These are phyloP conservation scores for Equus quagga DNA, from an alignment of 2,113 vertebrate species.

Conservation along the genomic window DNA sequence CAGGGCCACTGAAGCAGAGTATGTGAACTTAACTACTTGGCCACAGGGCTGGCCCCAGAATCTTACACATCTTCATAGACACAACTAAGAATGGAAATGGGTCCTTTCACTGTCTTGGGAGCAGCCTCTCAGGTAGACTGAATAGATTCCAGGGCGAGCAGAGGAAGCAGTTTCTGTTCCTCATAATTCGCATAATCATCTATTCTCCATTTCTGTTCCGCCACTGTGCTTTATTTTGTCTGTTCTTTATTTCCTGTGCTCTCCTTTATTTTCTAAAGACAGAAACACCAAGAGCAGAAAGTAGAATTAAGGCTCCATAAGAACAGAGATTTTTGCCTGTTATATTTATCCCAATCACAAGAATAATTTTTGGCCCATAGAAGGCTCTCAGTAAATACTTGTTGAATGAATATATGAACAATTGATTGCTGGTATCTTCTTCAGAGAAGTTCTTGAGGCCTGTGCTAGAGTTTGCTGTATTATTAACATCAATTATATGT, in stretches of 20 bases:
- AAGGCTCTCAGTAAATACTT: not conserved
- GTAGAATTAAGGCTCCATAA: not conserved
- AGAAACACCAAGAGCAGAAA: not conserved
- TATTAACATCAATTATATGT: not conserved
- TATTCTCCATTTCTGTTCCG: not conserved
- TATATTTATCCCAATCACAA: not conserved
- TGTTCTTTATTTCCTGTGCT: slow-evolving; percentile 19
- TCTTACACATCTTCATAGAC: not conserved
- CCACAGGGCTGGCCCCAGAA: not conserved
- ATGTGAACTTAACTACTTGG: too few relatives aligned
- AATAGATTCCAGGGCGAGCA: not conserved
- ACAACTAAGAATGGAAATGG: not conserved
- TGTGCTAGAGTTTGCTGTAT: not conserved
- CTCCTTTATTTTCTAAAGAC: slow-evolving; percentile 25
- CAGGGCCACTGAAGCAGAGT: too few relatives aligned
- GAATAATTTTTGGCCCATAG: not conserved
- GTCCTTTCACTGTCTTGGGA: not conserved
- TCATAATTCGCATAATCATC: not conserved
- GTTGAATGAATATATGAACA: not conserved
- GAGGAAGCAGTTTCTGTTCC: not conserved
- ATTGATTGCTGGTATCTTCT: not conserved
- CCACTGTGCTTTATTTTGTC: not conserved
- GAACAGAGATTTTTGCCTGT: slow-evolving; percentile 1
- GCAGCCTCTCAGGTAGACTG: not conserved
- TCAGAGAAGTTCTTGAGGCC: slow-evolving; percentile 23